Percentiles rank a stretch among this genome's conserved stretches.
Evolutionary conservation across 2,797 vertebrate species (phyloP).

Genomic region (Glyptemys insculpta): DNA sequence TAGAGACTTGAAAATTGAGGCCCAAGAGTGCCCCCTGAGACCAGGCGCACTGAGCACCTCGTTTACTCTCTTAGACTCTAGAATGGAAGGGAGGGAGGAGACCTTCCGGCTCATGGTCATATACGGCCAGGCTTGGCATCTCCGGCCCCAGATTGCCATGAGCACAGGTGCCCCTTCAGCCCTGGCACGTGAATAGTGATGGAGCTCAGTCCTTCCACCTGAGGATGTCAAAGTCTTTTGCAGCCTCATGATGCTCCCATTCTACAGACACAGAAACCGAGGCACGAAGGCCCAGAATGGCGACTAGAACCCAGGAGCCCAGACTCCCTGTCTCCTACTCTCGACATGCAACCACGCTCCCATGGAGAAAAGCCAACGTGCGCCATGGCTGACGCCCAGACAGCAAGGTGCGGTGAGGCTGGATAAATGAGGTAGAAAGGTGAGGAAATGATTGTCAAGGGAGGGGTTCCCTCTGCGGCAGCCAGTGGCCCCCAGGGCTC

Average conservation of each 20-base stretch:
- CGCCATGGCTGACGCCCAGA: accelerated
- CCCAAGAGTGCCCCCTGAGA: not conserved
- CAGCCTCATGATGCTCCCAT: not conserved
- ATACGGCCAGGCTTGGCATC: accelerated
- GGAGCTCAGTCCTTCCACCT: not conserved
- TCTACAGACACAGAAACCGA: accelerated
- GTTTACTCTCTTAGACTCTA: not conserved
- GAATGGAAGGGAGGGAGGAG: not conserved
- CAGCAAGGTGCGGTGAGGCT: accelerated
- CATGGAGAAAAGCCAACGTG: not conserved
- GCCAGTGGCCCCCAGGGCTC: not conserved
- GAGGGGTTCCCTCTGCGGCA: not conserved
- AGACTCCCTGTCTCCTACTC: not conserved
- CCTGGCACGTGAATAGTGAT: accelerated
- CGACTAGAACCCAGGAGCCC: accelerated
- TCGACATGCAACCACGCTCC: not conserved
- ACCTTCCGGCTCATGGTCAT: not conserved
- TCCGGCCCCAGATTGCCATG: accelerated
- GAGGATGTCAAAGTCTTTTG: not conserved
- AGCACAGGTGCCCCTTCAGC: not conserved
- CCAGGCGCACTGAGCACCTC: not conserved
- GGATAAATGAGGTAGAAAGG: not conserved
- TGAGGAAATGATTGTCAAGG: not conserved
- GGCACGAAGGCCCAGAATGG: accelerated
- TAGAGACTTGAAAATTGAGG: not conserved